Base-by-base conservation (phyloP, 2,888 invertebrate species). In the Cheilosia soror region DNA sequence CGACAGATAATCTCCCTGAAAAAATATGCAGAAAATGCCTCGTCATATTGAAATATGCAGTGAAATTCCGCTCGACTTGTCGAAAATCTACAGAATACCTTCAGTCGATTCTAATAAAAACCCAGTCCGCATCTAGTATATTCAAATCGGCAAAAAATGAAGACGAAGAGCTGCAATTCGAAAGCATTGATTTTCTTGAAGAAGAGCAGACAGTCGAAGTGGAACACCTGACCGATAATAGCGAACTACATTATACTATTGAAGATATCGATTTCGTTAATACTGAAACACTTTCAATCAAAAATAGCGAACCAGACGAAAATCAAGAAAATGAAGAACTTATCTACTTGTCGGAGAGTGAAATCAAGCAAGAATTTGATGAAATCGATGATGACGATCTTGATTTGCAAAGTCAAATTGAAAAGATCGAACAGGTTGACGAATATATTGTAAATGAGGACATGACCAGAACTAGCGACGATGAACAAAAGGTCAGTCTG, bases 1-100 rank as follows among this genome's bases (percentile, higher is more conserved):
- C 80, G 3, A 72, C 87, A 4, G 91, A 91, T 66, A 89, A 89
- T 7, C 68, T 91, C 37, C 92, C 91, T 0, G 90, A 86, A 13
- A 86, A 86, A 73, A 86, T 86, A 73, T 86, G 85, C 53, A 72
- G 53, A 42, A 82, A 77, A 73, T 86, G 85, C 20, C 31, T 77
- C 0, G 5, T 66, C 1, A 73, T 57, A 11, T 63, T 86, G 31
- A 81, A 72, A 63, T 73, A 82, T 68, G 85, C 85, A 0, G 31
- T 58, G 1, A 86, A 73, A 65, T 86, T 86, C 58, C 82, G 85
- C 2, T 7, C 53, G 2, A 86, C 82, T 15, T 82, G 81, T 47
- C 81, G 51, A 5, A 86, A 51, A 6, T 77, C 85, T 0, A 81
- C 81, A 7, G 82, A 86, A 13, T 86, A 86, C 49, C 42, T 86